Conservation (phyloP, 2,797 vertebrate species). For the Oreochromis mossambicus region DNA sequence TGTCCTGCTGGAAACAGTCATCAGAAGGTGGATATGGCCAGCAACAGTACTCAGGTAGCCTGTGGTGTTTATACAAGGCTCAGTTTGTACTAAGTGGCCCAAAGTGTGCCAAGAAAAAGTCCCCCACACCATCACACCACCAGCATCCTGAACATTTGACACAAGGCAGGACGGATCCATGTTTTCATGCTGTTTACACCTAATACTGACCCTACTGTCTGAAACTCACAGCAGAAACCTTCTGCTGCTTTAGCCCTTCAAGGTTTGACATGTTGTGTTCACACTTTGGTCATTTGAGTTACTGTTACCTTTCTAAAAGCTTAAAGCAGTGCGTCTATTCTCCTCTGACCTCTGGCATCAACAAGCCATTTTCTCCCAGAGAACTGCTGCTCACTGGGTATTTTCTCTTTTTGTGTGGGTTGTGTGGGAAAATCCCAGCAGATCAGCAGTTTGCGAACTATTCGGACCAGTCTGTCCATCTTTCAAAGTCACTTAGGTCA, state of each 20-base stretch:
- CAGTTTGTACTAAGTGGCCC: rapidly evolving
- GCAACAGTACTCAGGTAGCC: neutral
- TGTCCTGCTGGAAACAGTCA: neutral
- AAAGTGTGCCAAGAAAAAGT: neutral
- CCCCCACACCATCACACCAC: neutral
- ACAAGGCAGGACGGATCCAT: rapidly evolving
- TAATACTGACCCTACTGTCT: rapidly evolving
- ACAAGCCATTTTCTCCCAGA: rapidly evolving
- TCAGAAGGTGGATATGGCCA: neutral
- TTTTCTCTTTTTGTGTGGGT: neutral
- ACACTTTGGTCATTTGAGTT: neutral
- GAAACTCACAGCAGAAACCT: neutral
- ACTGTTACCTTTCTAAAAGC: neutral
- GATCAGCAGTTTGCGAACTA: neutral
- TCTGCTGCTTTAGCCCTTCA: neutral
- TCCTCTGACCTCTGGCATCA: neutral
- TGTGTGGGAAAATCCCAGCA: neutral
- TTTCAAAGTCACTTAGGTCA: rapidly evolving
- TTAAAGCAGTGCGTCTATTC: neutral
- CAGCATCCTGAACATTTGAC: neutral
- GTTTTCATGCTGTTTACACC: neutral
- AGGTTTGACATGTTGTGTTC: neutral
- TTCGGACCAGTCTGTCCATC: neutral
- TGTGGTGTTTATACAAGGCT: neutral
- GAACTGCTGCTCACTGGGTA: neutral